Evolutionary conservation across 2,888 invertebrate genomes (phyloP).

Genomic region (Salticus scenicus): DNA sequence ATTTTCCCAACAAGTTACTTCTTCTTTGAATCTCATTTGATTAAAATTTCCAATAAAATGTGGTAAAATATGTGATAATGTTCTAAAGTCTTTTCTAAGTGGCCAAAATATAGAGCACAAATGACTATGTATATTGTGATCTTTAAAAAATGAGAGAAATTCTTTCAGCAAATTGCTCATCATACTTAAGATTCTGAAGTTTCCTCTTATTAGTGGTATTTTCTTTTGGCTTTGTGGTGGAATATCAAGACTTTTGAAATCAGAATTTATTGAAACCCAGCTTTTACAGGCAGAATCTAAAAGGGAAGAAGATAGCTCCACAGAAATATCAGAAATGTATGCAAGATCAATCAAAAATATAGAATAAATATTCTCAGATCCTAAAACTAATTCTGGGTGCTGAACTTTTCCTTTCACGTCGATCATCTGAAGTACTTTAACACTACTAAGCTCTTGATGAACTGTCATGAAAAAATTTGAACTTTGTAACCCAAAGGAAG

Average conservation of each 20-base stretch:
- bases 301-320: conserved; percentile 41
- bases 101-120: conserved; percentile 45
- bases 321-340: conserved; percentile 31
- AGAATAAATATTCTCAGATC: conserved; percentile 48
- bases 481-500: conserved; percentile 36
- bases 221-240: conserved; percentile 40
- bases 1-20: conserved; percentile 38
- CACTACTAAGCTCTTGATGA: conserved; percentile 34
- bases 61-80: conserved; percentile 20
- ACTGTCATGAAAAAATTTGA: conserved; percentile 39
- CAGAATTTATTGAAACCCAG: conserved; percentile 21
- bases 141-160: conserved; percentile 19
- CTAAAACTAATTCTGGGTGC: conserved; percentile 44
- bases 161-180: conserved; percentile 45
- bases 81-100: background rate
- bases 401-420: conserved; percentile 37
- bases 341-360: conserved; percentile 59
- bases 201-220: conserved; percentile 50
- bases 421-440: conserved; percentile 41
- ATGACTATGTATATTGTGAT: conserved; percentile 12
- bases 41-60: conserved; percentile 44
- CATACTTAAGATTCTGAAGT: conserved; percentile 39
- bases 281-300: conserved; percentile 51
- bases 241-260: conserved; percentile 30
- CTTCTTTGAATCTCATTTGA: conserved; percentile 24